Percentiles rank a stretch among this genome's conserved stretches.
Evolutionary conservation across 37 sponge, comb jelly and placozoan genomes (phyloP).

Genomic region (Diacarnus erythraeanus): DNA sequence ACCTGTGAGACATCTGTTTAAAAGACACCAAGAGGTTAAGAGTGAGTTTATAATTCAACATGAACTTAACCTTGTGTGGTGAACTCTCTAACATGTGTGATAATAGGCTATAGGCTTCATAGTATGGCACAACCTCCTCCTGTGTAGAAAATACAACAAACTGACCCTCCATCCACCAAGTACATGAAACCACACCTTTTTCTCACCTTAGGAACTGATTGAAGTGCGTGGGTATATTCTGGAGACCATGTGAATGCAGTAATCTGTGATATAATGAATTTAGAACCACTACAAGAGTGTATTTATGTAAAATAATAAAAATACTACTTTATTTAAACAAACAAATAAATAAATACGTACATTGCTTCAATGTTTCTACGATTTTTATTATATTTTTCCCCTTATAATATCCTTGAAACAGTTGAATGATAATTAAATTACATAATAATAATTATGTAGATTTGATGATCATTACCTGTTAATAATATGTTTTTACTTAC

Average conservation of each 20-base stretch:
- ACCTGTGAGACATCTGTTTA: not conserved
- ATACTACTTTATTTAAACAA: no score
- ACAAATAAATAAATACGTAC: no score
- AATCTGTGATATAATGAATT: no score
- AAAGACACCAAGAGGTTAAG: not conserved
- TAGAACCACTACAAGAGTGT: no score
- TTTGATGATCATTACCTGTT: no score
- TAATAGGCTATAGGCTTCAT: constrained; percentile 40
- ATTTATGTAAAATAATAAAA: no score
- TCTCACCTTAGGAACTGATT: not conserved
- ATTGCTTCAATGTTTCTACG: no score
- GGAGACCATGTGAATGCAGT: not conserved
- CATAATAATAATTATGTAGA: no score
- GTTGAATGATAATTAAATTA: not conserved
- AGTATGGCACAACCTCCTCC: constrained; percentile 51
- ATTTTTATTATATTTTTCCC: no score
- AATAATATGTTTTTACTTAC: not conserved
- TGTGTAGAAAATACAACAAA: not conserved
- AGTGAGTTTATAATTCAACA: no score
- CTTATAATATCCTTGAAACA: no score
- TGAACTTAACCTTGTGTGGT: not conserved
- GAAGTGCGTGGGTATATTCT: not conserved
- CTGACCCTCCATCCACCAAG: not conserved
- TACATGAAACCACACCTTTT: no score
- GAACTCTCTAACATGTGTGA: constrained; percentile 21